Conservation (phyloP, 37 sponge, comb jelly and placozoan species). For the Lycopodina hypogea region DNA sequence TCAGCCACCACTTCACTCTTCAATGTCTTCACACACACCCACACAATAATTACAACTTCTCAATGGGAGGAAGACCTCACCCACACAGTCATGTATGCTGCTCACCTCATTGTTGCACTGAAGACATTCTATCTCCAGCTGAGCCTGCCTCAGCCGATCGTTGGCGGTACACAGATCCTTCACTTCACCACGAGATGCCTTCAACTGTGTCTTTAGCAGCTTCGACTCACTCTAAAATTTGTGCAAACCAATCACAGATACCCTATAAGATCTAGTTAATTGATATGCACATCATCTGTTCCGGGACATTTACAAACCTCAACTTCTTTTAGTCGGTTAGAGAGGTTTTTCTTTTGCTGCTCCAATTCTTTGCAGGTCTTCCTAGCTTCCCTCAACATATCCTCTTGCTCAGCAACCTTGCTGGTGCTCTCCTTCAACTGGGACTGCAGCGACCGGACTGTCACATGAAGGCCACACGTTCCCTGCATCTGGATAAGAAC, state of each 20-base stretch:
- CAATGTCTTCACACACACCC: constrained; percentile 8
- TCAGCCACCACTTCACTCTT: background rate
- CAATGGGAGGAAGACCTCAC: background rate
- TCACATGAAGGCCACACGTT: background rate
- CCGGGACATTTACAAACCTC: constrained; percentile 6
- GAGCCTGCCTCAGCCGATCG: background rate
- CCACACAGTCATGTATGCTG: background rate
- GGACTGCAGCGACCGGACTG: constrained; percentile 22
- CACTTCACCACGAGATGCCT: constrained; percentile 17
- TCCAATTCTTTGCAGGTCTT: constrained; percentile 21
- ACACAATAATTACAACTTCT: background rate
- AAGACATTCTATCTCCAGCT: constrained; percentile 9
- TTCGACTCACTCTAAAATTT: constrained; percentile 5
- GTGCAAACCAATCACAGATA: background rate
- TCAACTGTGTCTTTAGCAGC: constrained; percentile 10
- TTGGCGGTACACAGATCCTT: background rate
- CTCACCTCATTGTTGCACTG: constrained; percentile 3
- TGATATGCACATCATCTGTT: background rate
- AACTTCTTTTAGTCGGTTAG: background rate
- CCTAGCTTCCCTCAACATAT: constrained; percentile 38
- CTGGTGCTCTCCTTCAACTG: constrained; percentile 31
- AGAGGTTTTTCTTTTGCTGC: constrained; percentile 36
- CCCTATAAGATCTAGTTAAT: too few relatives aligned
- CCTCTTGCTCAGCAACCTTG: constrained; percentile 27
- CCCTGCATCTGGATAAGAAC: background rate